Evolutionary conservation across 2,888 invertebrate species (phyloP).

Genomic region (Auanema sp.): DNA sequence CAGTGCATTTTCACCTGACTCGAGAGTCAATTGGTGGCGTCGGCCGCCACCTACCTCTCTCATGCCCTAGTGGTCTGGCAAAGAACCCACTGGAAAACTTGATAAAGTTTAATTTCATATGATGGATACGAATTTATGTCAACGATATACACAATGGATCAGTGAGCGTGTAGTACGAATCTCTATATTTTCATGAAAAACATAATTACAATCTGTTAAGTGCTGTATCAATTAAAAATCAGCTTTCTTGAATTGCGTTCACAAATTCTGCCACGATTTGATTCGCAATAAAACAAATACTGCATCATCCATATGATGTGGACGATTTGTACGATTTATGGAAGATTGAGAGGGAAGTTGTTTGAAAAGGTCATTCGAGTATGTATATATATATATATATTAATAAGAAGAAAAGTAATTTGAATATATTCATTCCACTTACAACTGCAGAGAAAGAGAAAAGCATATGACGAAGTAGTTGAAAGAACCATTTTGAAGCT

Average conservation of each 20-base stretch:
- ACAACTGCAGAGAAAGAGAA: no score
- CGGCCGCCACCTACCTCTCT: slow-evolving; percentile 46
- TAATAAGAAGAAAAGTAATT: no score
- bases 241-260: slow-evolving; percentile 4
- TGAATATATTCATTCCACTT: no score
- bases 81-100: slow-evolving; percentile 14
- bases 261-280: slow-evolving; percentile 6
- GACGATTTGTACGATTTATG: not conserved
- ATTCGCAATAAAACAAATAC: not conserved
- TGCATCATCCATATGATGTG: slow-evolving; percentile 5
- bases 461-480: no score
- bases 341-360: not conserved
- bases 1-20: slow-evolving; percentile 39
- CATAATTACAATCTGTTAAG: not conserved
- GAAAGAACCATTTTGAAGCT: no score
- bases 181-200: not conserved
- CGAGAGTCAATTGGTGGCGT: slow-evolving; percentile 45
- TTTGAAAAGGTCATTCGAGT: not conserved
- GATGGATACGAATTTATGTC: not conserved
- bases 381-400: not conserved
- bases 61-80: slow-evolving; percentile 31
- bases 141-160: not conserved
- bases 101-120: not conserved
- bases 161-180: not conserved
- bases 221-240: slow-evolving; percentile 5